Conservation (phyloP, 2,888 invertebrate genomes). For the Perizoma flavofasciatum region DNA sequence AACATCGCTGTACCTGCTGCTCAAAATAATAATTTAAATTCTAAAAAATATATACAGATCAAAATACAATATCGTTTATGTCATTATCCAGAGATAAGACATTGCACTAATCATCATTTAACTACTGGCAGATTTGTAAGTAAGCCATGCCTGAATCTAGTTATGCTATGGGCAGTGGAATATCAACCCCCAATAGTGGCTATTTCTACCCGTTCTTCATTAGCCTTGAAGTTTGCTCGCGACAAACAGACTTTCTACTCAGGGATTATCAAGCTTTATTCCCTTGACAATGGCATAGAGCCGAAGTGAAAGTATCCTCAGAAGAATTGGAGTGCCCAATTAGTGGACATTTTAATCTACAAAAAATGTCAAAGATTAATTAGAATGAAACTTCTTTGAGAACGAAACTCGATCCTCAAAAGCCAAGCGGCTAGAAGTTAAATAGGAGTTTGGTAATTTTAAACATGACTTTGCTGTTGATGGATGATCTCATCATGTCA, state of each 20-base stretch:
- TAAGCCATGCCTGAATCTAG: too few species aligned
- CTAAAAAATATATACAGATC: too few species aligned
- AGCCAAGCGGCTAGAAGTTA: too few species aligned
- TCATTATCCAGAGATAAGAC: too few species aligned
- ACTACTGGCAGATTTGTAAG: too few species aligned
- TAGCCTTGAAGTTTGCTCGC: constrained; percentile 5
- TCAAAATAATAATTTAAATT: too few species aligned
- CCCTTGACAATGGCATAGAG: constrained; percentile 14
- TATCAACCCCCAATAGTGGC: background rate
- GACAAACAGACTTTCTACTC: constrained; percentile 3
- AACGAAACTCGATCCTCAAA: constrained; percentile 2
- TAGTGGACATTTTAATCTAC: constrained; percentile 18
- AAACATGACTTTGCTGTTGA: too few species aligned
- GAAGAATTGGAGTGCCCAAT: constrained; percentile 21
- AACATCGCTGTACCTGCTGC: too few species aligned
- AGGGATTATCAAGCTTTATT: constrained; percentile 12
- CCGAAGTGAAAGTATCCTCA: background rate
- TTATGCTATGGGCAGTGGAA: too few species aligned
- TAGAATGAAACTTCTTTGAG: constrained; percentile 7
- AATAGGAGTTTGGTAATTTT: background rate
- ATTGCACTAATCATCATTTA: too few species aligned
- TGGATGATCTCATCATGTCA: too few species aligned
- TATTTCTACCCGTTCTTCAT: background rate
- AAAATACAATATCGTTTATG: too few species aligned
- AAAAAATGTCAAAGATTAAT: constrained; percentile 2